These are phyloP conservation scores for Conops quadrifasciatus DNA, from an alignment of 2,888 invertebrate species.

Conservation along the genomic window DNA sequence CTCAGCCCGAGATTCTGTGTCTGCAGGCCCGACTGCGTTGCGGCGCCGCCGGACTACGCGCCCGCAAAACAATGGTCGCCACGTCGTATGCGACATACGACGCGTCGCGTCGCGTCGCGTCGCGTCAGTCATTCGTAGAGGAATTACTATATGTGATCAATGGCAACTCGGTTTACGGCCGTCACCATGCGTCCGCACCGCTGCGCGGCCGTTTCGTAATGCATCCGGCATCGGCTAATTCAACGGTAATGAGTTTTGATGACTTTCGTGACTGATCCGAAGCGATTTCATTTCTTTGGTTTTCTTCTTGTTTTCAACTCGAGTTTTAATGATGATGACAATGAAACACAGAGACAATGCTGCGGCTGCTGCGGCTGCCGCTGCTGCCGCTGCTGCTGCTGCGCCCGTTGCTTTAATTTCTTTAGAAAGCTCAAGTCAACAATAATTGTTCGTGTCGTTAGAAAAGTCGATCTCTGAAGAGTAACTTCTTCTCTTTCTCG, in stretches of 20 bases:
- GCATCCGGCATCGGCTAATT: constrained; percentile 23
- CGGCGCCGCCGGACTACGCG: not conserved
- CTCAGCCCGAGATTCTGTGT: constrained; percentile 8
- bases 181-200: too few species aligned
- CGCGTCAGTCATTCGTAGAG: constrained; percentile 12
- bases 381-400: not conserved
- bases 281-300: constrained; percentile 42
- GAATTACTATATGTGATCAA: constrained; percentile 1
- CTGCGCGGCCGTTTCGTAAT: not conserved
- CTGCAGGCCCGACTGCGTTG: not conserved
- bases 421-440: not conserved
- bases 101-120: too few species aligned
- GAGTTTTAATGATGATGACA: constrained; percentile 33
- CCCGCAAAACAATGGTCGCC: not conserved
- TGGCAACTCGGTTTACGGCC: not conserved
- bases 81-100: not conserved
- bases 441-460: not conserved
- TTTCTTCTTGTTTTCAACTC: constrained; percentile 1
- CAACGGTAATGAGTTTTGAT: constrained; percentile 31
- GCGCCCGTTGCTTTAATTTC: not conserved
- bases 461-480: not conserved
- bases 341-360: too few species aligned
- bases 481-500: not conserved
- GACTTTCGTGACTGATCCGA: constrained; percentile 49
- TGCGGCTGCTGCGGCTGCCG: constrained; percentile 1